These are phyloP conservation scores for Parnassius apollo DNA, from an alignment of 2,888 invertebrate genomes.

Conservation along the genomic window DNA sequence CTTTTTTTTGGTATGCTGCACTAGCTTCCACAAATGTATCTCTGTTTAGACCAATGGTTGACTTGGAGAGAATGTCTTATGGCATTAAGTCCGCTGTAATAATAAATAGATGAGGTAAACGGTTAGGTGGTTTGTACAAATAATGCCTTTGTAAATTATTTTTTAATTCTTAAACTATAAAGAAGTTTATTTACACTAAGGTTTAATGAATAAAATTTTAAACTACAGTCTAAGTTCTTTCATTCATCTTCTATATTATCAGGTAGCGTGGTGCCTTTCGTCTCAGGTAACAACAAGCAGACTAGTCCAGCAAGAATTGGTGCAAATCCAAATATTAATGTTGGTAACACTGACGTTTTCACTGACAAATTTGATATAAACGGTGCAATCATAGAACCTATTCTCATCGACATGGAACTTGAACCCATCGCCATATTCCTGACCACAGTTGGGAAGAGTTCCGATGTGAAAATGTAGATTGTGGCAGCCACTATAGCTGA, in stretches of 20 bases:
- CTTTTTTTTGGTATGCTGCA: no score
- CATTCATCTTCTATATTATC: conserved; percentile 86
- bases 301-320: conserved; percentile 84
- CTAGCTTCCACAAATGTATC: no score
- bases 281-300: conserved; percentile 88
- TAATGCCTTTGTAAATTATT: background rate
- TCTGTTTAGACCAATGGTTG: no score
- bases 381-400: conserved; percentile 93
- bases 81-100: no score
- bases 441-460: conserved; percentile 93
- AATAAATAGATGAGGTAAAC: background rate
- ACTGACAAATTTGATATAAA: conserved; percentile 84
- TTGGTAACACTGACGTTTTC: conserved; percentile 83
- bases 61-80: no score
- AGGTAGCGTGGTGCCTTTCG: conserved; percentile 85
- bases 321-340: conserved; percentile 85
- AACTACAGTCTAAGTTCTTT: background rate
- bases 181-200: background rate
- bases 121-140: background rate
- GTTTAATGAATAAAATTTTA: background rate
- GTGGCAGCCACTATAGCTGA: conserved; percentile 89
- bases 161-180: background rate
- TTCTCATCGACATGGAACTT: conserved; percentile 89
- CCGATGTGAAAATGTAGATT: conserved; percentile 92
- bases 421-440: conserved; percentile 92